Conservation (phyloP, 2,888 invertebrate species). For the Netelia fuscicornis region DNA sequence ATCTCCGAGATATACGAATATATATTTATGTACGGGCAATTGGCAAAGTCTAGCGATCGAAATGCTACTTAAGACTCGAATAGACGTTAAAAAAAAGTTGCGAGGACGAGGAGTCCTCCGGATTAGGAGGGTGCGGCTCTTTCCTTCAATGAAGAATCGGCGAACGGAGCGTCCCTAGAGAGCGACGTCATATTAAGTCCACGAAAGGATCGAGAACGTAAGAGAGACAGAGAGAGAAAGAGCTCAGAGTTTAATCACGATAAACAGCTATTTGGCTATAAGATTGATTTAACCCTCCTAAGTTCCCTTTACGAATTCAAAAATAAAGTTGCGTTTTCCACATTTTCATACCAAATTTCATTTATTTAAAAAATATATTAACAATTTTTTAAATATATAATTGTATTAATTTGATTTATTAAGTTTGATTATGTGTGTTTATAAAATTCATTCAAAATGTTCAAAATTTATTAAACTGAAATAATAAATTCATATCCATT, state of each 20-base stretch:
- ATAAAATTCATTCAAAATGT: too few relatives aligned
- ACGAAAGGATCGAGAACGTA: constrained; percentile 33
- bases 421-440: too few relatives aligned
- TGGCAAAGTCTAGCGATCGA: constrained; percentile 53
- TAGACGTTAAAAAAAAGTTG: constrained; percentile 60
- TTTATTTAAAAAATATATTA: too few relatives aligned
- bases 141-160: constrained; percentile 66
- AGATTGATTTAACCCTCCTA: constrained; percentile 47
- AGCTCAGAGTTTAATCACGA: constrained; percentile 54
- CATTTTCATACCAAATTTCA: background rate
- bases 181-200: constrained; percentile 48
- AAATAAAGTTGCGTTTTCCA: background rate
- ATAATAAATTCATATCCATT: too few relatives aligned
- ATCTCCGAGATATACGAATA: constrained; percentile 67
- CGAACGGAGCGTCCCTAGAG: constrained; percentile 69
- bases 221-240: background rate
- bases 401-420: too few relatives aligned
- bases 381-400: too few relatives aligned
- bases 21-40: background rate
- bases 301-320: background rate
- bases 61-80: constrained; percentile 60
- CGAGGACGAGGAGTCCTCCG: constrained; percentile 71
- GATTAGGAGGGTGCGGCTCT: constrained; percentile 72
- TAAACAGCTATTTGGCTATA: constrained; percentile 22
- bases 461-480: too few relatives aligned